Percentiles rank a stretch among this genome's conserved stretches.
These are phyloP conservation scores for Ovis aries DNA, from an alignment of 2,113 vertebrate species.

Conservation along the genomic window DNA sequence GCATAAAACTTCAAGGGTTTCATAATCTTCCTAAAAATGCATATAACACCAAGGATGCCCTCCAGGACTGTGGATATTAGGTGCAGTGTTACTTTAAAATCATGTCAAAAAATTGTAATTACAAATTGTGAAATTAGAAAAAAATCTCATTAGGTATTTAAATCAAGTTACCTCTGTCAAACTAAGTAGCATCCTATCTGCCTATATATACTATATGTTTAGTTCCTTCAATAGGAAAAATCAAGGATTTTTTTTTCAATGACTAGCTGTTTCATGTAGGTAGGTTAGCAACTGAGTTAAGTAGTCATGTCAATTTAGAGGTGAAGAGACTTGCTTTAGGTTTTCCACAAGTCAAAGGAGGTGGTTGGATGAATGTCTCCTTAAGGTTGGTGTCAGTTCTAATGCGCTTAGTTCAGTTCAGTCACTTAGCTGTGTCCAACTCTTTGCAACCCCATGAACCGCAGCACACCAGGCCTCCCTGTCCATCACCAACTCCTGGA, in stretches of 20 bases:
- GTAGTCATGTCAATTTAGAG: background rate
- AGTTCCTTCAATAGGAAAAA: background rate
- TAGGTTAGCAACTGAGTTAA: background rate
- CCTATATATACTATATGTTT: background rate
- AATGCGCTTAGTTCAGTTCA: background rate
- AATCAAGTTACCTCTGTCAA: constrained; percentile 2
- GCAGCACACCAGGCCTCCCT: background rate
- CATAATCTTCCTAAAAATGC: background rate
- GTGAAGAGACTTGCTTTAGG: background rate
- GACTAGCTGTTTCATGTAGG: background rate
- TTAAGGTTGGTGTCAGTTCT: background rate
- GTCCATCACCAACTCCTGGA: background rate
- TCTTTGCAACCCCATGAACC: background rate
- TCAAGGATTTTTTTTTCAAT: background rate
- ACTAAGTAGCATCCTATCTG: background rate
- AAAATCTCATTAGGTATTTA: background rate
- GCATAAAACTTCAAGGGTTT: background rate
- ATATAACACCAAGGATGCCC: background rate
- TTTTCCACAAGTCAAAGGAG: background rate
- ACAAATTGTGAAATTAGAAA: background rate
- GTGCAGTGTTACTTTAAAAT: background rate
- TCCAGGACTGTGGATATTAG: background rate
- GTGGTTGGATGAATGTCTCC: background rate
- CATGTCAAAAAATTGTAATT: background rate
- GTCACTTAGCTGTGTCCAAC: background rate